Evolutionary conservation across 2,888 invertebrate genomes (phyloP).

Genomic region (Caenorhabditis sp.): DNA sequence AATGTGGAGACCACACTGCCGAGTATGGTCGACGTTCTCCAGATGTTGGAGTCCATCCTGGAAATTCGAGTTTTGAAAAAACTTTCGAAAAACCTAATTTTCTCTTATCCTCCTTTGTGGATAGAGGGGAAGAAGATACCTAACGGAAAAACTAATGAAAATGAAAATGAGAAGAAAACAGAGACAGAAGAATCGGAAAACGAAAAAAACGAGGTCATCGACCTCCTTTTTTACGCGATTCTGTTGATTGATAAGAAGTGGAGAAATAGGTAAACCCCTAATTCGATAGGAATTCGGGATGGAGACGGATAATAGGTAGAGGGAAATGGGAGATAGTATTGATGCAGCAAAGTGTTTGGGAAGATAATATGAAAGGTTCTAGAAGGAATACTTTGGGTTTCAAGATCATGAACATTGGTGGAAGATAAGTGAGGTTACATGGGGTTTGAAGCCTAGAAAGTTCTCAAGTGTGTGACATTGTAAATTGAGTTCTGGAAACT

Average conservation of each 20-base stretch:
- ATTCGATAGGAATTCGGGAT: neutral
- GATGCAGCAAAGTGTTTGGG: neutral
- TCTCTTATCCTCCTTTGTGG: too few relatives aligned
- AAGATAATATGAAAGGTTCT: neutral
- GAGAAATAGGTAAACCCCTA: slow-evolving; percentile 9
- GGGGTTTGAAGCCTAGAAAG: too few relatives aligned
- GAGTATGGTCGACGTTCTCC: slow-evolving; percentile 73
- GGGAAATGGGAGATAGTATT: neutral
- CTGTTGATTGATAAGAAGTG: slow-evolving; percentile 29
- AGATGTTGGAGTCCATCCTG: slow-evolving; percentile 37
- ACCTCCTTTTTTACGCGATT: slow-evolving; percentile 43
- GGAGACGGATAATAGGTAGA: neutral
- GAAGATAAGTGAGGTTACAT: too few relatives aligned
- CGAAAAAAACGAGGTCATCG: slow-evolving; percentile 41
- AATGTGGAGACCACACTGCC: slow-evolving; percentile 79
- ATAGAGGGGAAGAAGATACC: neutral
- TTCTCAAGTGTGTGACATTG: too few relatives aligned
- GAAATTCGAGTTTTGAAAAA: neutral
- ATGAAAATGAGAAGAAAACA: slow-evolving; percentile 14
- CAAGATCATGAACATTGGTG: too few relatives aligned
- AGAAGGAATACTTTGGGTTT: too few relatives aligned
- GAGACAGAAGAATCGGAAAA: neutral
- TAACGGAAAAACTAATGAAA: neutral
- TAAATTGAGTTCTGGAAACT: too few relatives aligned
- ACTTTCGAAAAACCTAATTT: too few relatives aligned